phyloP scores from a whole-genome alignment of 2,113 vertebrate genomes.

The Gopherus evgoodei region DNA sequence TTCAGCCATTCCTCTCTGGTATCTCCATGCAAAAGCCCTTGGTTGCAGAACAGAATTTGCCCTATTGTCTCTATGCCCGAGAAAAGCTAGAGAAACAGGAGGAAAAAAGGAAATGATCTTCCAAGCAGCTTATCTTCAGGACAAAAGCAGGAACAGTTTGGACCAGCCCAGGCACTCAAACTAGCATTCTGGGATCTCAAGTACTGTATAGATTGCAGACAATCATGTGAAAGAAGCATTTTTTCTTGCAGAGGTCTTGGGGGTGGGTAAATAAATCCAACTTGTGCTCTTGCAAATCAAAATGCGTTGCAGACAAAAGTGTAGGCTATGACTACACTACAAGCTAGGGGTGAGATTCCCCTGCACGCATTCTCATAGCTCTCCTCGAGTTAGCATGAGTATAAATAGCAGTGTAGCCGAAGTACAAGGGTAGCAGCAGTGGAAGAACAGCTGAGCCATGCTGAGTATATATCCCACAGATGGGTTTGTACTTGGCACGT shows the following conservation, averaged over 20 bases:
- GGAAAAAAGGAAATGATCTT: not conserved
- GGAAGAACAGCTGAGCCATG: no score
- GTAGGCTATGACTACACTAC: not conserved
- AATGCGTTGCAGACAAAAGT: not conserved
- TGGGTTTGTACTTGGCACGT: no score
- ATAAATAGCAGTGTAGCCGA: not conserved
- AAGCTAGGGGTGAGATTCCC: no score
- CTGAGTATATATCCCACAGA: no score
- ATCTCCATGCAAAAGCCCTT: not conserved
- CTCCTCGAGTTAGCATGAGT: no score
- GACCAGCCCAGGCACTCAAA: not conserved
- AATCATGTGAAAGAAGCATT: not conserved
- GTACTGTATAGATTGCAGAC: not conserved
- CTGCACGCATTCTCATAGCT: no score
- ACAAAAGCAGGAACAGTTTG: not conserved
- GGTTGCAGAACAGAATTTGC: rapidly evolving
- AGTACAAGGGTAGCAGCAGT: not conserved
- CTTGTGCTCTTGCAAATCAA: conserved; percentile 7
- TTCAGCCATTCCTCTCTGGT: not conserved
- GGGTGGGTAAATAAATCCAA: not conserved
- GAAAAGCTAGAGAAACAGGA: not conserved
- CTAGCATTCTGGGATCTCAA: not conserved
- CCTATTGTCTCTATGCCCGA: not conserved
- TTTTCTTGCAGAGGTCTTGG: not conserved
- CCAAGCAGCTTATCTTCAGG: not conserved